A percentile compares a stretch with the other conserved stretches of the same genome.
Conservation (phyloP, 1,140 invertebrate species). For the Brachionus calyciflorus region DNA sequence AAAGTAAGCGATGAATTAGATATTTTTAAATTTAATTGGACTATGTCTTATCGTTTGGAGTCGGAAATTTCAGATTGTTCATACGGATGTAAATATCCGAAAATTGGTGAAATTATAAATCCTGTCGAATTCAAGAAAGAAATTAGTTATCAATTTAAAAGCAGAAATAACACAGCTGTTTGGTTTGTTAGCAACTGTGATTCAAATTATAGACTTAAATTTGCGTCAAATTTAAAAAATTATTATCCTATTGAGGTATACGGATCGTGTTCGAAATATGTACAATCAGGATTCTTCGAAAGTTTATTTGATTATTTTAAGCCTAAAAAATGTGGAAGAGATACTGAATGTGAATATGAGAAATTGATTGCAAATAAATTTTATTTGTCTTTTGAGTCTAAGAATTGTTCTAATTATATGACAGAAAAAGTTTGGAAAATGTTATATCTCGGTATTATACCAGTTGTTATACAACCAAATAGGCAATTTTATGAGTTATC, state of each 20-base stretch:
- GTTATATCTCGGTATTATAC: constrained; percentile 1
- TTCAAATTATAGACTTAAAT: background rate
- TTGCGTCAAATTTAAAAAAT: background rate
- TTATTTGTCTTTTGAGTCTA: constrained; percentile 44
- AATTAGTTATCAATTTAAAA: background rate
- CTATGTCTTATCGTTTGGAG: constrained; percentile 12
- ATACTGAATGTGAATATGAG: constrained; percentile 17
- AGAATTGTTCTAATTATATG: constrained; percentile 40
- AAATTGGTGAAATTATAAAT: background rate
- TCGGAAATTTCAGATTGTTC: constrained; percentile 34
- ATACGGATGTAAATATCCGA: constrained; percentile 14
- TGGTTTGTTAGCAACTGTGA: constrained; percentile 40
- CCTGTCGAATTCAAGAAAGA: background rate
- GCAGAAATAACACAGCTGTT: background rate
- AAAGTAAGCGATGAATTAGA: background rate
- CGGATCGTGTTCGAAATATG: background rate
- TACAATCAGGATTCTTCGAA: background rate
- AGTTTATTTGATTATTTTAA: background rate
- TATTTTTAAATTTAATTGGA: constrained; percentile 28
- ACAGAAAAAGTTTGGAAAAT: constrained; percentile 46
- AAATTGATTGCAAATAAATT: constrained; percentile 18
- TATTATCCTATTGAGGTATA: constrained; percentile 14
- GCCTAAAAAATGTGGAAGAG: background rate
- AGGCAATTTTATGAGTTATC: background rate
- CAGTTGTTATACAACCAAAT: constrained; percentile 7